These are phyloP conservation scores for Macrosiphum euphorbiae DNA, from an alignment of 2,888 invertebrate species.

Conservation along the genomic window DNA sequence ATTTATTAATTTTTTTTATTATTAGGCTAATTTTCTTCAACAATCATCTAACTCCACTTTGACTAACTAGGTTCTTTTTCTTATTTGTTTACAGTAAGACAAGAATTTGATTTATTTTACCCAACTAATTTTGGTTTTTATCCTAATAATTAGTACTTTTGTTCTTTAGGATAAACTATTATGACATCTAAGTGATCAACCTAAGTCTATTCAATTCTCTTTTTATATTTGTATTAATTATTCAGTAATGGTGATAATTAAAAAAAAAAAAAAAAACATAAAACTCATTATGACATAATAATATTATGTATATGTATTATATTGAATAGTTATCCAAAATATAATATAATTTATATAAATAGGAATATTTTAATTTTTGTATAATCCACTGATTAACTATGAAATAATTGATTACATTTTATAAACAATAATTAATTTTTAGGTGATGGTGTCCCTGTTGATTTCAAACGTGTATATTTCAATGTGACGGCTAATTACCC, in stretches of 20 bases:
- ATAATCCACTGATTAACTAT: not conserved
- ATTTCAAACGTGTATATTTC: constrained; percentile 85
- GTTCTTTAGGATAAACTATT: not conserved
- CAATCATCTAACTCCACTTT: too few relatives aligned
- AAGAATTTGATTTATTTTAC: not conserved
- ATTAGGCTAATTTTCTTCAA: too few relatives aligned
- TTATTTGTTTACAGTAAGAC: not conserved
- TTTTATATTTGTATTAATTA: too few relatives aligned
- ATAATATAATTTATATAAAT: not conserved
- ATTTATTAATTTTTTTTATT: not conserved
- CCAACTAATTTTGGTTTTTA: not conserved
- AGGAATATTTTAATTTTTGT: not conserved
- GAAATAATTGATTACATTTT: not conserved
- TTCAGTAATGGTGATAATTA: too few relatives aligned
- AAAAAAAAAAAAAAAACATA: too few relatives aligned
- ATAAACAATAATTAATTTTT: constrained; percentile 61
- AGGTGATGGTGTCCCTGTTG: constrained; percentile 88
- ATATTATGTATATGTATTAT: too few relatives aligned
- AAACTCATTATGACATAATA: too few relatives aligned
- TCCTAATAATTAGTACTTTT: not conserved
- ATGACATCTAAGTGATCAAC: not conserved
- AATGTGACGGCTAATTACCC: constrained; percentile 84
- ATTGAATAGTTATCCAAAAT: too few relatives aligned
- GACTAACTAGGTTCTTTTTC: too few relatives aligned
- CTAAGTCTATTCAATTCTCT: not conserved